Evolutionary conservation across 2,797 vertebrate genomes (phyloP).

Genomic region (Eulemur mongoz): DNA sequence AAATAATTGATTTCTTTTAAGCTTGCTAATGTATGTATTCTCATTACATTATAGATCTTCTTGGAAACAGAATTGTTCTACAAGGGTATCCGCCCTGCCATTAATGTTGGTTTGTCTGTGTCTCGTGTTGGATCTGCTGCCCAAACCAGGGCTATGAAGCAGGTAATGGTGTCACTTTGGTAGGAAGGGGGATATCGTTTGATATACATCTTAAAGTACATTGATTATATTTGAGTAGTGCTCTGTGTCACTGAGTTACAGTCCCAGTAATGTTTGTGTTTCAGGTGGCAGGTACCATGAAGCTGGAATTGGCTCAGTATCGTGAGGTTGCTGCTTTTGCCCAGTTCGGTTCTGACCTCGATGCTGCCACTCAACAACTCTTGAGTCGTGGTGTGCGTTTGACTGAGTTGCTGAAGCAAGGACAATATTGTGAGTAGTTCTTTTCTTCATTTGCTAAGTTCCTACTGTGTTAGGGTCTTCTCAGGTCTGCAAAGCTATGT

Average conservation of each 20-base stretch:
- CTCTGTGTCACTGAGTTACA: not conserved
- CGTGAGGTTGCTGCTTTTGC: constrained; percentile 98
- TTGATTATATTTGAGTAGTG: not conserved
- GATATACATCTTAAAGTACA: not conserved
- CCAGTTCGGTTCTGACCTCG: constrained; percentile 97
- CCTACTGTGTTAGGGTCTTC: not conserved
- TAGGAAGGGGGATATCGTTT: not conserved
- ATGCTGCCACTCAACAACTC: constrained; percentile 98
- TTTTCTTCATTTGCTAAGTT: not conserved
- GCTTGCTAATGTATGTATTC: not conserved
- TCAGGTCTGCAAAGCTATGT: not conserved
- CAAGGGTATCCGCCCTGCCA: constrained; percentile 98
- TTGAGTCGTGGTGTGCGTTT: constrained; percentile 97
- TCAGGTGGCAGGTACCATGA: constrained; percentile 99
- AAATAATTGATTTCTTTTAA: not conserved
- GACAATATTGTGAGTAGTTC: constrained; percentile 90
- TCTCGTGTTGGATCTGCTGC: constrained; percentile 98
- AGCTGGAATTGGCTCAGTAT: constrained; percentile 97
- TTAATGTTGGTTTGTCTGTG: constrained; percentile 99
- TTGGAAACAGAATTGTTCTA: constrained; percentile 99
- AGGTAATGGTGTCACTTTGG: constrained; percentile 85
- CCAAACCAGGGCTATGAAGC: constrained; percentile 99
- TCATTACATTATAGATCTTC: constrained; percentile 91
- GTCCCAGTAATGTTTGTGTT: not conserved
- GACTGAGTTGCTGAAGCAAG: constrained; percentile 98